Evolutionary conservation across 2,888 invertebrate species (phyloP), one percentile per base, ranked within the genome.

Genomic region (Danaus chrysippus): DNA sequence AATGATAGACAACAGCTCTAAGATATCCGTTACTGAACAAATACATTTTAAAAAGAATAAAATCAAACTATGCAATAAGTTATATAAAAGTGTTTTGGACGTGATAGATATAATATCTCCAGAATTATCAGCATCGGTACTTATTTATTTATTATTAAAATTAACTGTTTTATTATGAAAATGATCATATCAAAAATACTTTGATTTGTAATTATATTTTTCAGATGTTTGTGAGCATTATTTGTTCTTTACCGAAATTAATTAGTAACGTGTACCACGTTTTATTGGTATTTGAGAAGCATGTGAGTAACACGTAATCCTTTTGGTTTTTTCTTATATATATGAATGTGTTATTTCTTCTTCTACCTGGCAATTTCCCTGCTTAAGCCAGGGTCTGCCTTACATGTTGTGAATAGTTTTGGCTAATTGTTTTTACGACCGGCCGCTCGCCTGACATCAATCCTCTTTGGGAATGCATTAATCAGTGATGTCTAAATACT

Each of bases 111-210:
- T 82, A 6, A 77, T 89, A 0, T 71, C 80, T 0, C 84, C 86
- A 0, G 87, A 88, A 55, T 61, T 90, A 12, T 78, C 84, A 63
- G 79, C 83, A 15, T 86, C 87, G 64, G 89, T 90, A 70, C 78
- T 83, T 72, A 58, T 56, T 58, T 9, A 34, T 17, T 42, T 44
- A 60, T 9, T 56, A 52, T 23, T 12, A 54, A 49, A 17, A 53
- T 56, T 55, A n/a, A 23, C 15, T 42, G 42, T 57, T 41, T 49
- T 59, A 54, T 58, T n/a, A 0, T 15, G 17, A 15, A 42, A 49
- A 58, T 52, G 49, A 6, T 34, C 13, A 43, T 15, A 12, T 60
- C n/a, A 10, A 17, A 49, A 6, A 43, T 63, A 15, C 46, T 44
- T 19, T 49, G 10, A 9, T 43, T 19, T 60, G 56, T 64, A 10